Evolutionary conservation across 1,140 invertebrate species (phyloP).

Genomic region (Bombus difficillimus): DNA sequence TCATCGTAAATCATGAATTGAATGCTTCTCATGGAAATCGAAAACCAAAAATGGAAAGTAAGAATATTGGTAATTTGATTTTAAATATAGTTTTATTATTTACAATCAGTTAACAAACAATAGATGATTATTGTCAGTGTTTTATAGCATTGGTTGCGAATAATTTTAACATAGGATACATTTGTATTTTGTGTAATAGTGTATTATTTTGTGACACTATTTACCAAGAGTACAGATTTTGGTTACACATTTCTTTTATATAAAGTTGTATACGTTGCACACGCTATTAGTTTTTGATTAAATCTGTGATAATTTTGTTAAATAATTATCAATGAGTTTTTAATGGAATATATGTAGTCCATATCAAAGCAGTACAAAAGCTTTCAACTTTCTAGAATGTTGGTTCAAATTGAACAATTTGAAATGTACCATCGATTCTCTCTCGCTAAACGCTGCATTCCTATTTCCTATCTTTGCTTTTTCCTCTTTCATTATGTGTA

Average conservation of each 20-base stretch:
- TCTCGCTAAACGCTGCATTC: conserved; percentile 38
- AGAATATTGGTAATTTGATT: not conserved
- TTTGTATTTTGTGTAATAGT: not conserved
- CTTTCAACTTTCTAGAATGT: not conserved
- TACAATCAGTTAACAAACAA: not conserved
- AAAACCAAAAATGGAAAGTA: conserved; percentile 10
- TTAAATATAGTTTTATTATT: conserved; percentile 2
- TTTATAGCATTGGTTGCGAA: not conserved
- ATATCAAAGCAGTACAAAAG: not conserved
- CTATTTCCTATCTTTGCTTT: conserved; percentile 11
- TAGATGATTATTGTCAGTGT: not conserved
- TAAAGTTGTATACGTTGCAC: not conserved
- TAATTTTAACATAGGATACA: conserved; percentile 10
- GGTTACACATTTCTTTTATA: conserved; percentile 5
- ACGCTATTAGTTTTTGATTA: not conserved
- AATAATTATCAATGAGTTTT: conserved; percentile 4
- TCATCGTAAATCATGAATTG: not conserved
- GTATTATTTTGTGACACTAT: conserved; percentile 10
- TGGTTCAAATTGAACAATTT: conserved; percentile 10
- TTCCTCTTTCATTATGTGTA: conserved; percentile 14
- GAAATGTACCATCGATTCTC: conserved; percentile 36
- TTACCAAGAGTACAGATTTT: conserved; percentile 1
- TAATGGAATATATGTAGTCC: not conserved
- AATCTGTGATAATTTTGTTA: conserved; percentile 28
- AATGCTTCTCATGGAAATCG: not conserved